phyloP scores from a whole-genome alignment of 2,888 invertebrate genomes.

The Muschampia plurimacula region DNA sequence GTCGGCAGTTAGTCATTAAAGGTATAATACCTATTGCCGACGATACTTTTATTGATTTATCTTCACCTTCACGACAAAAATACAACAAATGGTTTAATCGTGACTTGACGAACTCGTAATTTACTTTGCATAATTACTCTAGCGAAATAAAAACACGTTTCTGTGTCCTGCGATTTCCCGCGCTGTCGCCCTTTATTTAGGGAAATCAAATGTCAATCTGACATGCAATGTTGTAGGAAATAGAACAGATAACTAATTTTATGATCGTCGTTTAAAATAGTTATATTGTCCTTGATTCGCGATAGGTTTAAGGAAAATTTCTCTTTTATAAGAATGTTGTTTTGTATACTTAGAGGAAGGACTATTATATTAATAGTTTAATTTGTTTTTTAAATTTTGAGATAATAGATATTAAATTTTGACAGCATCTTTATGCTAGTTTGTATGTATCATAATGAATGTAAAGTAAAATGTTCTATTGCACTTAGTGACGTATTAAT shows the following conservation, averaged over 20 bases:
- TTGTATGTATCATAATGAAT: too few species aligned
- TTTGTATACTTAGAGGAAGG: too few species aligned
- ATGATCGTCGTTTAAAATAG: conserved; percentile 22
- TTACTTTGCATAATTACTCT: conserved; percentile 52
- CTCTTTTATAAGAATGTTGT: too few species aligned
- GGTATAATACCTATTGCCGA: neutral
- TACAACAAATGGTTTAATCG: conserved; percentile 59
- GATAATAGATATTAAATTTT: too few species aligned
- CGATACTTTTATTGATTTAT: conserved; percentile 24
- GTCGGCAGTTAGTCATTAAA: too few species aligned
- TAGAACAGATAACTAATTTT: conserved; percentile 31
- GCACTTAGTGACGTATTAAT: too few species aligned
- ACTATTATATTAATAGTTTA: too few species aligned
- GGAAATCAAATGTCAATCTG: conserved; percentile 64
- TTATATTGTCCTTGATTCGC: neutral
- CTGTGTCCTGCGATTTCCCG: conserved; percentile 50
- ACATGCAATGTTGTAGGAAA: conserved; percentile 63
- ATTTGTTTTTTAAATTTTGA: too few species aligned
- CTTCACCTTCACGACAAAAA: conserved; percentile 40
- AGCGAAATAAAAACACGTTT: conserved; percentile 66
- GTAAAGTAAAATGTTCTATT: too few species aligned
- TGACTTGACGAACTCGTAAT: conserved; percentile 62
- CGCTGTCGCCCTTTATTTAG: conserved; percentile 57
- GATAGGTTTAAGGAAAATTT: neutral
- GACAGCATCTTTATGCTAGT: too few species aligned